Base-by-base conservation (phyloP, 2,113 vertebrate species). In the Hippocampus guttulatus region DNA sequence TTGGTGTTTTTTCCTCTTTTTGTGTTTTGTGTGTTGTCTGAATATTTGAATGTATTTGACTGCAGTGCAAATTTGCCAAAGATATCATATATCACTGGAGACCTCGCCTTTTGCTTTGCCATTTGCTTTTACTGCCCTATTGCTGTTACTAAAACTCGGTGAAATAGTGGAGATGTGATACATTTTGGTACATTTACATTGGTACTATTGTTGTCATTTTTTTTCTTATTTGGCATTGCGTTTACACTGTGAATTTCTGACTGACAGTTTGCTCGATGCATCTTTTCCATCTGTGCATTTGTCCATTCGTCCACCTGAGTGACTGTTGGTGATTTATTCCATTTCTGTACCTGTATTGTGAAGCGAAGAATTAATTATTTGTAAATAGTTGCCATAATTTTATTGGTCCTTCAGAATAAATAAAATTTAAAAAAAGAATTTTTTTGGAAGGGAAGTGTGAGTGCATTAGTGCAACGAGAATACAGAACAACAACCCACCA, bases 371-470 rank as follows among this genome's bases (percentile, higher is more conserved):
- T 95, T 98, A 96, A 99, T 96, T 98, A 98, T 99, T 98, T 99
- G 97, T 98, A 99, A 99, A 99, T 99, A 98, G 95, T 97, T 95
- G 91, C 95, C 94, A 99, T 99, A 97, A 99, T 98, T 98, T 98
- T 98, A 99, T 98, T 98, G 94, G 94, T 97, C 97, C 94, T 92
- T 95, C 95, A 95, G 88, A 99, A 99, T 98, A 38, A 98, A 99
- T n/a, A n/a, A n/a, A n/a, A n/a, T n/a, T n/a, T n/a, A n/a, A 95
- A 98, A 95, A 43, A 65, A 47, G 14, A 20, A 94, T 96, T 97
- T 97, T 95, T 98, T 92, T 96, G 43, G 10, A 95, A 83, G 96
- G 96, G 92, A 94, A 54, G 52, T 71, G 77, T 82, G 47, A 69
- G 51, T 87, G 47, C 63, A 81, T 83, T 40, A 68, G n/a, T 63